Base-by-base conservation (phyloP, 2,888 invertebrate genomes). In the Rhamnusium bicolor region DNA sequence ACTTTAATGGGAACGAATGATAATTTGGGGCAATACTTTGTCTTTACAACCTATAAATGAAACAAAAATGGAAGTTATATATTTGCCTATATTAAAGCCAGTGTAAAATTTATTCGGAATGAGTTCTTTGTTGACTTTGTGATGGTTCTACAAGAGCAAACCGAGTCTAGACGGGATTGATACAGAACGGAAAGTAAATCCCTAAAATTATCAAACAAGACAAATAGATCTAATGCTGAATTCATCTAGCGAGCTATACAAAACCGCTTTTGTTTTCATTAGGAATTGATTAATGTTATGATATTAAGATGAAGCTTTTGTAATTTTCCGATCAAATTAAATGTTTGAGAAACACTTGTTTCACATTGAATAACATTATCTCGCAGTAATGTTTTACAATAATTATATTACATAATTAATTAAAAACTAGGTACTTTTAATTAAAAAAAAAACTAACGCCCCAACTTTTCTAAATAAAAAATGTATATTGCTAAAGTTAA, bases 181-280 rank as follows among this genome's bases (percentile, higher is more conserved):
- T 81, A 81, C 79, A 70, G 74, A 72, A 71, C 74, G 77, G 75
- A 81, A 81, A 80, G 80, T 80, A 81, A 81, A 81, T 70, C 79
- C 77, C 79, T 79, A 78, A 80, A 81, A 81, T 81, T 82, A 82
- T 78, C 80, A 81, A 81, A 80, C 78, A 81, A 76, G 80, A 72
- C 80, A 81, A 79, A 81, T 77, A 81, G 79, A 81, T 72, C 73
- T 73, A 72, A 75, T 74, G 76, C 72, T 72, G 60, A 58, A 77
- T 56, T 62, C 51, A 51, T 62, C 60, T 69, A 70, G 49, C 14
- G 19, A 58, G 29, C 47, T 10, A 14, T 5, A 46, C 19, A 47
- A 46, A 24, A 54, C 19, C 63, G 46, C 21, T 29, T 61, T 70
- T 70, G 62, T 54, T 69, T 70, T 70, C 62, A 19, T 54, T 32